Conservation (phyloP, 2,113 vertebrate genomes). For the Hypomesus transpacificus region DNA sequence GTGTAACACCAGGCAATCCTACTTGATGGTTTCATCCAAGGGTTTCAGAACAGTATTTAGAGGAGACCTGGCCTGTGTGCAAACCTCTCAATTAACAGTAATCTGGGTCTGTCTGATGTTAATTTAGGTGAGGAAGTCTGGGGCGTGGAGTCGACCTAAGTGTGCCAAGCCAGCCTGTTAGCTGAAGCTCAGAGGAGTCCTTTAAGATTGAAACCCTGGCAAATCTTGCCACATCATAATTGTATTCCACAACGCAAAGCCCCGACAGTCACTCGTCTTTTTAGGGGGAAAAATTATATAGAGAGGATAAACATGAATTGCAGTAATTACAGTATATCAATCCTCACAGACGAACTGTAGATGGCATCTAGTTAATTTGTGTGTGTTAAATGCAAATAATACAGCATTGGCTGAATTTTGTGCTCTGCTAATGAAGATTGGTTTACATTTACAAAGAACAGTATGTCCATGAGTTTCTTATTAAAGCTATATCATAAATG, state of each 20-base stretch:
- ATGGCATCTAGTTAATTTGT: too few species aligned
- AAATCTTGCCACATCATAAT: constrained; percentile 28
- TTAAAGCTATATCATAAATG: too few species aligned
- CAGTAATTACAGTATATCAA: too few species aligned
- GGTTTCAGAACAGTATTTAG: neutral
- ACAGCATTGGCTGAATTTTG: too few species aligned
- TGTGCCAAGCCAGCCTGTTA: constrained; percentile 45
- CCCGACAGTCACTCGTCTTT: neutral
- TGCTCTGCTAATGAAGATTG: too few species aligned
- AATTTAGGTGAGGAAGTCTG: constrained; percentile 46
- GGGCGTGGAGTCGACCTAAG: constrained; percentile 24
- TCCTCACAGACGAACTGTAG: too few species aligned
- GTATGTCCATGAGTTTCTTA: too few species aligned
- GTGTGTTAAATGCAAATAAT: too few species aligned
- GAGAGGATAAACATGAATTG: too few species aligned
- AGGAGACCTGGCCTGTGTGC: constrained; percentile 36
- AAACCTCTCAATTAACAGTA: constrained; percentile 44
- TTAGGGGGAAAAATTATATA: neutral
- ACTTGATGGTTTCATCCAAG: constrained; percentile 1
- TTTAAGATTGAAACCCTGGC: constrained; percentile 45
- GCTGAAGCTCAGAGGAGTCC: constrained; percentile 24
- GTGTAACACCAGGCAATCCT: constrained; percentile 12
- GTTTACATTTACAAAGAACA: too few species aligned
- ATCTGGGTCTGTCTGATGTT: constrained; percentile 38
- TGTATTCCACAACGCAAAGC: constrained; percentile 1